Evolutionary conservation across 2,113 vertebrate genomes (phyloP), one percentile per base, ranked within the genome.

Genomic region (Strix aluco): DNA sequence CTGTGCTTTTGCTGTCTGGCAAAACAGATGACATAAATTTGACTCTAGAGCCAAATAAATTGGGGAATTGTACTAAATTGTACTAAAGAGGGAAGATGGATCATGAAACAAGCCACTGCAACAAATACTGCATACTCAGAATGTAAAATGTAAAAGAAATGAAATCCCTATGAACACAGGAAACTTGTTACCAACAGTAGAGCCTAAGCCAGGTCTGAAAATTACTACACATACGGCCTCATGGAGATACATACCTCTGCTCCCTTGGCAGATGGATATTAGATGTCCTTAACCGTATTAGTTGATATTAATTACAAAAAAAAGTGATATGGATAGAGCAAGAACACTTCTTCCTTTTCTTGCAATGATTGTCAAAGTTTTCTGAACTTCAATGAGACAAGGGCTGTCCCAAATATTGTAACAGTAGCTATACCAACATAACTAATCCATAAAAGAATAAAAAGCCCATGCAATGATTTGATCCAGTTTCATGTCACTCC

Each of bases 1-100:
- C 77, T 74, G 27, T 91, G 63, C 63, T 92, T 91, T 94, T 23
- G 15, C 72, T 84, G 63, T 91, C 92, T 90, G 88, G 70, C 85
- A 82, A 94, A 93, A 85, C 66, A 93, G 65, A 87, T 55, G 34
- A 84, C 65, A 92, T 90, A 89, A 90, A 92, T 94, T 93, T 96
- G 52, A 90, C 83, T 83, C 80, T 67, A 69, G 77, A 94, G 89
- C 67, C 91, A 91, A 94, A 94, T 86, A 94, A 93, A 96, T 74
- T 73, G 75, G 61, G 34, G 26, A 94, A 67, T 88, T 86, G 79
- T 86, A 85, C 73, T 95, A 90, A 91, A 88, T 82, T 73, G 47
- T 95, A 58, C 74, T 94, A 72, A 94, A 70, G 74, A 92, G 79
- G 59, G 30, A 90, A 90, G 49, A 93, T 58, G 42, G 49, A 88